Percentiles rank a stretch among this genome's conserved stretches.
These are phyloP conservation scores for Mamestra brassicae DNA, from an alignment of 2,888 invertebrate genomes.

Conservation along the genomic window DNA sequence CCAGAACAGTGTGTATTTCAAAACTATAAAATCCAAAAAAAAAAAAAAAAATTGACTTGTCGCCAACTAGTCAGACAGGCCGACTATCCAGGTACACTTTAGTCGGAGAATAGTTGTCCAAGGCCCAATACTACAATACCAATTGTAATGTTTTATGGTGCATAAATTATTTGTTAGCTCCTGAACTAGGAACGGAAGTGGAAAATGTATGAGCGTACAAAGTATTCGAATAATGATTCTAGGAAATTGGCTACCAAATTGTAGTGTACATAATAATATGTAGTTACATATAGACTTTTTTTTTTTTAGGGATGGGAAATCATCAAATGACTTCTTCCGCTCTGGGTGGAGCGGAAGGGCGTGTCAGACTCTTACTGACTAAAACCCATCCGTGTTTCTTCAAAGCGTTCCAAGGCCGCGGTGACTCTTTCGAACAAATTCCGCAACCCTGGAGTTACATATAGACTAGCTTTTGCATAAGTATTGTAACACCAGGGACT, in stretches of 20 bases:
- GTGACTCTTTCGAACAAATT: no score
- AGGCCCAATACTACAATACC: neutral
- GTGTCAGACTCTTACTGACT: no score
- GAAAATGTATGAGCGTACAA: conserved; percentile 35
- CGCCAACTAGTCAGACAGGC: neutral
- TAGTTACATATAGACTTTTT: no score
- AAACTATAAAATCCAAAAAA: neutral
- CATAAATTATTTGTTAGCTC: conserved; percentile 37
- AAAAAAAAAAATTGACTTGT: no score
- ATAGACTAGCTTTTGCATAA: neutral
- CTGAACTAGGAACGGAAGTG: conserved; percentile 46
- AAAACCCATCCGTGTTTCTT: no score
- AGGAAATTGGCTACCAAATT: conserved; percentile 13
- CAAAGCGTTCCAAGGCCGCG: no score
- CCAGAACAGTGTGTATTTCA: neutral
- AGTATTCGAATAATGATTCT: conserved; percentile 31
- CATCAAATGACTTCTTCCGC: no score
- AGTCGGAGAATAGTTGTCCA: neutral
- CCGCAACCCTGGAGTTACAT: no score
- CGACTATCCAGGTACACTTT: neutral
- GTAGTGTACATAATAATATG: neutral
- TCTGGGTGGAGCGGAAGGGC: no score
- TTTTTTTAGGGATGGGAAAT: no score
- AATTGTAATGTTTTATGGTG: conserved; percentile 27
- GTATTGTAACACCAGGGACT: no score